Evolutionary conservation across 2,113 vertebrate genomes (phyloP).

Genomic region (Menidia beryllina): DNA sequence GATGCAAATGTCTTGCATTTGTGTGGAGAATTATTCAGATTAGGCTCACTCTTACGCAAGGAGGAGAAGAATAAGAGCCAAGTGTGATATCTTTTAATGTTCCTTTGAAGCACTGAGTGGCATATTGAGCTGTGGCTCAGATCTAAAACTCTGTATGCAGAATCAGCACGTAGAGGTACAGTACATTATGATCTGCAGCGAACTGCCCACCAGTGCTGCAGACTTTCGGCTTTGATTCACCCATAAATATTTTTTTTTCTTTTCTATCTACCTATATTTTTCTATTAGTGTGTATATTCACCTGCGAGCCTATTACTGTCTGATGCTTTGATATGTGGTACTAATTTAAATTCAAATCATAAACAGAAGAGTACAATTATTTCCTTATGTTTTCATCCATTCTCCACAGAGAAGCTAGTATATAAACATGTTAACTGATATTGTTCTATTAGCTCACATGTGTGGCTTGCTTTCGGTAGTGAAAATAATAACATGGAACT

Average conservation of each 20-base stretch:
- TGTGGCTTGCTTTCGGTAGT: neutral
- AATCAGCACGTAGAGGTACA: constrained; percentile 14
- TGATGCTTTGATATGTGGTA: constrained; percentile 1
- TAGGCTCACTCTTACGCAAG: constrained; percentile 14
- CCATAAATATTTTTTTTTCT: neutral
- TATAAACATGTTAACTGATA: neutral
- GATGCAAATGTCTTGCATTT: constrained; percentile 46
- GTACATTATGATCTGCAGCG: constrained; percentile 35
- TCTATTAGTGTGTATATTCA: neutral
- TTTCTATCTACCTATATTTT: too few relatives aligned
- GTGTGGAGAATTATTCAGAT: constrained; percentile 40
- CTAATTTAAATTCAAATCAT: constrained; percentile 8
- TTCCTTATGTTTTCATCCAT: neutral
- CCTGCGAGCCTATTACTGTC: constrained; percentile 5
- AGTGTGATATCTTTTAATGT: constrained; percentile 30
- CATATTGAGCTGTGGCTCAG: constrained; percentile 11
- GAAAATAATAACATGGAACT: neutral
- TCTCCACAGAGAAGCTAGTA: neutral
- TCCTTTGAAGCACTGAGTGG: constrained; percentile 30
- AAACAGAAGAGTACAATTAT: neutral
- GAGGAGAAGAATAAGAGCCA: constrained; percentile 17
- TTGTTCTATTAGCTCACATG: neutral
- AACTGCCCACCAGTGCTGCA: constrained; percentile 5
- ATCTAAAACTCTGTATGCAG: constrained; percentile 20
- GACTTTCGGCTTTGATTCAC: constrained; percentile 3